Evolutionary conservation across 2,888 invertebrate genomes (phyloP).

Genomic region (Lysandra coridon): DNA sequence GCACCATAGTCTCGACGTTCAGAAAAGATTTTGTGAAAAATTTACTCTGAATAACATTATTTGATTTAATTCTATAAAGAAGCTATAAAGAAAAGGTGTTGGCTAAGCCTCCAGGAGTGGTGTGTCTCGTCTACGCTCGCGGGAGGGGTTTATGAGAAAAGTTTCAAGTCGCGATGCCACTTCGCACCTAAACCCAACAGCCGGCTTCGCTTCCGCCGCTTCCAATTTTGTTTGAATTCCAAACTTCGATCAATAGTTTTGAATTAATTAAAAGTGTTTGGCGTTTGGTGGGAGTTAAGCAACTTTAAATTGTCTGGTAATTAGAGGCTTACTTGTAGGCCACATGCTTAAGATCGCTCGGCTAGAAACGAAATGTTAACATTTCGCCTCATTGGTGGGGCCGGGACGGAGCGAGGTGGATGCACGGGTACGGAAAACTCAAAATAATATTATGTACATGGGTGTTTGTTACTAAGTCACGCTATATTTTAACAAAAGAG

Average conservation of each 20-base stretch:
- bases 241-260: slow-evolving; percentile 26
- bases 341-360: background rate
- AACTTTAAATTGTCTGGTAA: slow-evolving; percentile 5
- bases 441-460: too few species aligned
- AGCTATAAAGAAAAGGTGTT: background rate
- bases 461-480: too few species aligned
- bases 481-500: too few species aligned
- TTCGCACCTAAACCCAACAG: slow-evolving; percentile 41
- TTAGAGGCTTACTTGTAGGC: background rate
- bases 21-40: too few species aligned
- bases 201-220: slow-evolving; percentile 32
- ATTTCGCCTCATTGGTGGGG: too few species aligned
- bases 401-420: too few species aligned
- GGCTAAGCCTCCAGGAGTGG: background rate
- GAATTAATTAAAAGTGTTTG: slow-evolving; percentile 18
- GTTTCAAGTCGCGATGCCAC: slow-evolving; percentile 39
- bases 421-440: too few species aligned
- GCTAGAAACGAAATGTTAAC: too few species aligned
- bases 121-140: background rate
- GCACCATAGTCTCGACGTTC: too few species aligned
- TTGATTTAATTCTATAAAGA: background rate
- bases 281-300: background rate
- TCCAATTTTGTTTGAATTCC: slow-evolving; percentile 30
- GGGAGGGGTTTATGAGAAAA: slow-evolving; percentile 42
- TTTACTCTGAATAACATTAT: too few species aligned